phyloP scores from a whole-genome alignment of 2,888 invertebrate species.

The Pachliopta kotzebuea region DNA sequence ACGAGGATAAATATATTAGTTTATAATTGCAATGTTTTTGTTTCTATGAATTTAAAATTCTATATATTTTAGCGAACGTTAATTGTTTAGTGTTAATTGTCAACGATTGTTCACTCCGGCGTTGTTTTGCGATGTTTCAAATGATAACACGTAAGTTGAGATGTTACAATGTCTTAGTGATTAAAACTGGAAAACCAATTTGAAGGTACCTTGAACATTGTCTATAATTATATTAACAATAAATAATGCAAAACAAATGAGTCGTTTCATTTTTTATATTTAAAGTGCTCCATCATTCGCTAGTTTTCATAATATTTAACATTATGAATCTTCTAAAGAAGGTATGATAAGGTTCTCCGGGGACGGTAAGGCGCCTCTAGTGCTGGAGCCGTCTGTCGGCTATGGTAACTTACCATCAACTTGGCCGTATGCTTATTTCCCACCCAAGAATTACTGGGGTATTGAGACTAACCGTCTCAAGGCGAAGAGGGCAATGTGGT shows the following conservation, averaged over 20 bases:
- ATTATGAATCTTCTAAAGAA: too few relatives aligned
- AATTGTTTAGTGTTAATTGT: constrained; percentile 66
- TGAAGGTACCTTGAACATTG: constrained; percentile 80
- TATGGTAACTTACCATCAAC: too few relatives aligned
- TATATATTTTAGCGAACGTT: constrained; percentile 77
- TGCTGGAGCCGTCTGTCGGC: too few relatives aligned
- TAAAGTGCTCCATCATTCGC: background rate
- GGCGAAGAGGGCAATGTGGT: too few relatives aligned
- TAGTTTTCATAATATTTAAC: too few relatives aligned
- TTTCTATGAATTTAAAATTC: constrained; percentile 67
- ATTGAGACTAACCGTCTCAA: too few relatives aligned
- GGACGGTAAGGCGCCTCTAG: too few relatives aligned
- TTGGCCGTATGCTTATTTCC: too few relatives aligned
- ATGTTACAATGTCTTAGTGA: constrained; percentile 77
- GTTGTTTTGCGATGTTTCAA: constrained; percentile 76
- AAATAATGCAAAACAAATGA: constrained; percentile 71
- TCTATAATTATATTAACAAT: constrained; percentile 81
- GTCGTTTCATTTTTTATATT: constrained; percentile 34
- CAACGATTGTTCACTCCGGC: constrained; percentile 50
- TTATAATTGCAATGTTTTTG: constrained; percentile 62
- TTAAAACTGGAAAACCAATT: constrained; percentile 78
- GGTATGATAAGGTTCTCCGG: too few relatives aligned
- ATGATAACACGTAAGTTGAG: constrained; percentile 67
- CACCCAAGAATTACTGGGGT: too few relatives aligned
- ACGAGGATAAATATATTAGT: constrained; percentile 66